Conservation (phyloP, 1,140 invertebrate genomes). For the Diachasma alloeum region DNA sequence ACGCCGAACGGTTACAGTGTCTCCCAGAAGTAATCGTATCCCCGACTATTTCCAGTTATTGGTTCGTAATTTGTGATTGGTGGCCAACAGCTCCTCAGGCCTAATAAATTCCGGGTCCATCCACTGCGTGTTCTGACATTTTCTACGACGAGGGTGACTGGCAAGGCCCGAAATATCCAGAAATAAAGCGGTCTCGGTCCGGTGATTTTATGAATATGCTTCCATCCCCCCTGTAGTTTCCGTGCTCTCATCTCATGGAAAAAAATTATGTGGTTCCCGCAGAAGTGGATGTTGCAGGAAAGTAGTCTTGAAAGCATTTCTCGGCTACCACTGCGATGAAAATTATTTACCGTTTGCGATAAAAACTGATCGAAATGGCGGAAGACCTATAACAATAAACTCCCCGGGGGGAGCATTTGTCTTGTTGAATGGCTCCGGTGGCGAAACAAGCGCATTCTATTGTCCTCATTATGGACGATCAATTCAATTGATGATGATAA, state of each 20-base stretch:
- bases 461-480: constrained; percentile 3
- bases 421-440: constrained; percentile 13
- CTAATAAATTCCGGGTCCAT: constrained; percentile 57
- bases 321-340: constrained; percentile 9
- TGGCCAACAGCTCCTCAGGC: constrained; percentile 54
- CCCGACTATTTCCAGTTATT: constrained; percentile 57
- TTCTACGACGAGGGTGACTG: constrained; percentile 10
- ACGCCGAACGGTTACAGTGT: background rate
- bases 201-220: constrained; percentile 63
- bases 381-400: constrained; percentile 25
- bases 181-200: constrained; percentile 61
- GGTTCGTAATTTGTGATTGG: constrained; percentile 61
- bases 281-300: background rate
- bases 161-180: constrained; percentile 12
- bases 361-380: constrained; percentile 21
- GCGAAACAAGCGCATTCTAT: constrained; percentile 6
- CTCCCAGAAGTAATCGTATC: constrained; percentile 34
- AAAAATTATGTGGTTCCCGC: background rate
- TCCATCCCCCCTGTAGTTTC: constrained; percentile 39
- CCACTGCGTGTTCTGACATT: constrained; percentile 11
- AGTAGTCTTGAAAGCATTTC: constrained; percentile 21
- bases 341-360: constrained; percentile 32
- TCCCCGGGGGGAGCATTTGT: constrained; percentile 14
- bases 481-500: constrained; percentile 1
- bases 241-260: background rate